phyloP scores from a whole-genome alignment of 1,140 invertebrate species.

The Cyrtorhinus lividipennis region DNA sequence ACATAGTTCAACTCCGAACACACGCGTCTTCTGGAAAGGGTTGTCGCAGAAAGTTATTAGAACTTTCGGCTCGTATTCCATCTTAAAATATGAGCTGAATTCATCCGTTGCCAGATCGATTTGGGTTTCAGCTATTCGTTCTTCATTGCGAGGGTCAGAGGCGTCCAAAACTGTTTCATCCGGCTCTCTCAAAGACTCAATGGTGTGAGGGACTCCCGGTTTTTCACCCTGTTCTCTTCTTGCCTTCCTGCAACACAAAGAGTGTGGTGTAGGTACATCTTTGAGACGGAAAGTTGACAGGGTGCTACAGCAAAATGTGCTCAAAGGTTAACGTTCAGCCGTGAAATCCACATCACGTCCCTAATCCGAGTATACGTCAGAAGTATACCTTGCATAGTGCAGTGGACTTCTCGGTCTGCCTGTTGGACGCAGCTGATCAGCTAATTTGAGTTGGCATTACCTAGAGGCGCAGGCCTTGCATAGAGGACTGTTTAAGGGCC shows the following conservation, averaged over 20 bases:
- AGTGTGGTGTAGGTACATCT: too few relatives aligned
- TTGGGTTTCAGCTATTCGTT: conserved; percentile 31
- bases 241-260: conserved; percentile 23
- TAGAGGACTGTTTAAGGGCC: too few relatives aligned
- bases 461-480: too few relatives aligned
- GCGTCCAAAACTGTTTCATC: conserved; percentile 82
- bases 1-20: conserved; percentile 81
- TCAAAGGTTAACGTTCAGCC: too few relatives aligned
- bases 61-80: conserved; percentile 80
- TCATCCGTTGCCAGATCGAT: conserved; percentile 72
- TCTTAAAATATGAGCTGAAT: conserved; percentile 70
- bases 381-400: too few relatives aligned
- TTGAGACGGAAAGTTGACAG: too few relatives aligned
- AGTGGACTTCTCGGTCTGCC: too few relatives aligned
- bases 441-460: too few relatives aligned
- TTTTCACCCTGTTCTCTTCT: conserved; percentile 50
- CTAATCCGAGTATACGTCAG: too few relatives aligned
- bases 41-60: conserved; percentile 88
- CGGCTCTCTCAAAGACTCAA: conserved; percentile 78
- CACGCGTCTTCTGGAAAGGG: conserved; percentile 75
- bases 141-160: conserved; percentile 58
- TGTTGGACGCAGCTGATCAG: too few relatives aligned
- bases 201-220: conserved; percentile 72
- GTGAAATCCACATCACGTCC: too few relatives aligned
- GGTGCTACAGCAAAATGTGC: too few relatives aligned